A percentile compares a stretch with the other conserved stretches of the same genome.
Conservation (phyloP, 2,888 invertebrate species). For the Camptogramma bilineatum region DNA sequence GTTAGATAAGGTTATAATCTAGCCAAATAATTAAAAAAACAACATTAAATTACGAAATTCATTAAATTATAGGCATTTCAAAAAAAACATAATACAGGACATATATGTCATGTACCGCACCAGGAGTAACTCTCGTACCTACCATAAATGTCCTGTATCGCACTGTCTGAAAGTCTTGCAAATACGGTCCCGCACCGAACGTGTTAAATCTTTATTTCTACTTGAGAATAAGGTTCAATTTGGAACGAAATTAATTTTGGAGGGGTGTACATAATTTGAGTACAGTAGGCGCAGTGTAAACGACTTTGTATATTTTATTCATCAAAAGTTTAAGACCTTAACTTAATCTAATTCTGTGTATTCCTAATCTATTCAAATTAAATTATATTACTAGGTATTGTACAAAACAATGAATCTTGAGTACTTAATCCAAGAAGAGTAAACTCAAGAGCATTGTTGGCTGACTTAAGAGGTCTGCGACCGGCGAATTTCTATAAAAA, state of each 20-base stretch:
- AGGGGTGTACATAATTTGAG: background rate
- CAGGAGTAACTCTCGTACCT: no score
- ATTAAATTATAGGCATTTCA: no score
- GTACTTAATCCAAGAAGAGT: background rate
- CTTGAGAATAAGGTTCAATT: slow-evolving; percentile 3
- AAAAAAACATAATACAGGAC: no score
- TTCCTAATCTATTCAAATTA: background rate
- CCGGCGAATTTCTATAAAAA: no score
- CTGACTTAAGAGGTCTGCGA: no score
- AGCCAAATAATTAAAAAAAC: no score
- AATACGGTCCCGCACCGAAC: no score
- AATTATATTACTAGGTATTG: slow-evolving; percentile 1
- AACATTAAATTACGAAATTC: no score
- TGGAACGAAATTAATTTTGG: background rate
- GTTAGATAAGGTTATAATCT: no score
- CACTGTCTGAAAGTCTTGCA: no score
- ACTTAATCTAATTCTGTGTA: slow-evolving; percentile 1
- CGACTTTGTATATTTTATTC: slow-evolving; percentile 9
- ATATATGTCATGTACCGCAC: no score
- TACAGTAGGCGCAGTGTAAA: background rate
- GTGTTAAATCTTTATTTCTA: background rate
- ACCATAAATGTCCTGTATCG: no score
- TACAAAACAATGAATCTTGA: background rate
- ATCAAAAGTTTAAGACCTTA: slow-evolving; percentile 11
- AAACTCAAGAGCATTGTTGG: background rate